Conservation (phyloP, 2,113 vertebrate species). For the Gymnarchus niloticus region DNA sequence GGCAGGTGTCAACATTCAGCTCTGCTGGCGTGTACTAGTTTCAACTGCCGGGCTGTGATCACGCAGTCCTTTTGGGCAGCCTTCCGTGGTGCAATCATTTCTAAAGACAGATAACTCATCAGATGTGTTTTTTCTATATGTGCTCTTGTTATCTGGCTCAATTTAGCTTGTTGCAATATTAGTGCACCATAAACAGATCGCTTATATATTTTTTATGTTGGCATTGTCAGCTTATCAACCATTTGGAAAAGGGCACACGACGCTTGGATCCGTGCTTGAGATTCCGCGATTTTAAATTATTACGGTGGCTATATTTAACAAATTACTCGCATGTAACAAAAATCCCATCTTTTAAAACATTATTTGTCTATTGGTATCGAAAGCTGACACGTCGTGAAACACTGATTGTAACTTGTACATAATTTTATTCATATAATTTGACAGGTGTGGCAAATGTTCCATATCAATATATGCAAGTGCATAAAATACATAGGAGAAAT, state of each 20-base stretch:
- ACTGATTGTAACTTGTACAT: too few relatives aligned
- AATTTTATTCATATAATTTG: too few relatives aligned
- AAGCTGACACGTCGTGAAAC: too few relatives aligned
- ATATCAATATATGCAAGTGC: too few relatives aligned
- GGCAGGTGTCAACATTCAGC: constrained; percentile 3
- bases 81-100: neutral
- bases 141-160: neutral
- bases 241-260: neutral
- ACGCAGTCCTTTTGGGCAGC: neutral
- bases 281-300: too few relatives aligned
- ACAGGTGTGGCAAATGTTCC: too few relatives aligned
- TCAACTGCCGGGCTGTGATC: neutral
- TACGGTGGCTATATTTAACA: too few relatives aligned
- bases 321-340: too few relatives aligned
- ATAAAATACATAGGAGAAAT: too few relatives aligned
- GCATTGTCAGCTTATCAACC: neutral
- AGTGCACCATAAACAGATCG: neutral
- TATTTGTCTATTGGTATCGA: too few relatives aligned
- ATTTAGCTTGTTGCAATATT: neutral
- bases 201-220: neutral
- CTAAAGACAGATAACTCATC: neutral
- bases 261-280: too few relatives aligned
- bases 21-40: neutral
- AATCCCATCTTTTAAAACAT: too few relatives aligned
- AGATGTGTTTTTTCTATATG: neutral